Evolutionary conservation across 2,888 invertebrate genomes (phyloP).

Genomic region (Phyllotreta striolata): DNA sequence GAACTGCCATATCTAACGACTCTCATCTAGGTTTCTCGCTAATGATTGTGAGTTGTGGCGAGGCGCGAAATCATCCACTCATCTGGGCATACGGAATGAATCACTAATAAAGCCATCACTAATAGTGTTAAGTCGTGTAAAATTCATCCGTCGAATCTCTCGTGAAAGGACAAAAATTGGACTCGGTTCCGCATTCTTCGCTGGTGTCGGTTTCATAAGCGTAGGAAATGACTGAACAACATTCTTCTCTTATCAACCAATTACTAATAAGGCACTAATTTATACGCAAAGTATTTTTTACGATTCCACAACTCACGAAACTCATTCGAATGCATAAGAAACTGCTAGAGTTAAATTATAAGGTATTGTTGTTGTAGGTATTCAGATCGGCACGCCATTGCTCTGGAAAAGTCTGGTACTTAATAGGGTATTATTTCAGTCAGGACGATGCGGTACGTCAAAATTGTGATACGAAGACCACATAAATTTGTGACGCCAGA

Average conservation of each 20-base stretch:
- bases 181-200: conserved; percentile 39
- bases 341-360: not conserved
- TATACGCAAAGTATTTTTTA: not conserved
- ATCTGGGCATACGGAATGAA: conserved; percentile 19
- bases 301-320: too few relatives aligned
- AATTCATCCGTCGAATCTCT: conserved; percentile 32
- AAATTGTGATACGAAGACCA: conserved; percentile 19
- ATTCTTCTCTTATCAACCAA: not conserved
- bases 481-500: conserved; percentile 12
- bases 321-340: not conserved
- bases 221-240: not conserved
- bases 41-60: conserved; percentile 25
- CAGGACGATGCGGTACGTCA: conserved; percentile 12
- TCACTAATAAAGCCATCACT: conserved; percentile 33
- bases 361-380: not conserved
- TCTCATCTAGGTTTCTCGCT: not conserved
- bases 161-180: conserved; percentile 41
- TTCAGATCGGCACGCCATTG: conserved; percentile 3
- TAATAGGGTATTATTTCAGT: conserved; percentile 17
- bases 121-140: conserved; percentile 31
- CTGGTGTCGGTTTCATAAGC: conserved; percentile 5
- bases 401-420: not conserved
- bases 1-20: too few relatives aligned
- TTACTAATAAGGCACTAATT: not conserved
- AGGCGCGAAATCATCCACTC: conserved; percentile 33